These are phyloP conservation scores for Morelia viridis DNA, from an alignment of 2,797 vertebrate genomes.

Conservation along the genomic window DNA sequence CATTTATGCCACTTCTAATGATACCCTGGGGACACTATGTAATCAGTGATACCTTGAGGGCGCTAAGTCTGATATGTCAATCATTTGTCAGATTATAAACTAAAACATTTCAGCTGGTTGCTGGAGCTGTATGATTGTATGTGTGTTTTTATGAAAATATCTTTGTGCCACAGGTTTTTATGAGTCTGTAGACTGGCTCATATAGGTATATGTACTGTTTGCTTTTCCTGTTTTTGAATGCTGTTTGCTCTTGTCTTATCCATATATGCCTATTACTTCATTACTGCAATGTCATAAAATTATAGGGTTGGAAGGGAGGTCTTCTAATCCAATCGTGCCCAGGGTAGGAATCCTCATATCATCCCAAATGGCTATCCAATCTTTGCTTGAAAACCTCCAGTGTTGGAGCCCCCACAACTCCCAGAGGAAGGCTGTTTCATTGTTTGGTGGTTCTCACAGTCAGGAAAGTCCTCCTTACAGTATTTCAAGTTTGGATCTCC, in stretches of 20 bases:
- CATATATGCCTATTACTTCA: neutral
- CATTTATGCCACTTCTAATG: neutral
- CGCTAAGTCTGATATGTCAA: neutral
- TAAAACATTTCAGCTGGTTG: neutral
- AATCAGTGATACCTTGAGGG: neutral
- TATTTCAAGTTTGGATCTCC: neutral
- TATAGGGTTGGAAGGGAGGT: neutral
- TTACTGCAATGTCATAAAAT: neutral
- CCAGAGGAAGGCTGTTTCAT: neutral
- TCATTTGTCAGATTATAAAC: neutral
- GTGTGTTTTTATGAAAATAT: neutral
- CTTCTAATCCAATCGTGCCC: neutral
- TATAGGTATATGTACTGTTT: neutral
- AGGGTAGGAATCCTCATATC: neutral
- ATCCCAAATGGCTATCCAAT: neutral
- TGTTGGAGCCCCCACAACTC: neutral
- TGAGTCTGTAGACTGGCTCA: neutral
- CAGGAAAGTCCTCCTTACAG: neutral
- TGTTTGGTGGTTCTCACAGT: neutral
- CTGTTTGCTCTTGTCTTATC: neutral
- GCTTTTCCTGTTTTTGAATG: neutral
- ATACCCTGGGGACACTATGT: neutral
- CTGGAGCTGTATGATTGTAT: neutral
- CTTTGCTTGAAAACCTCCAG: neutral
- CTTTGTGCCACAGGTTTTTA: neutral